Evolutionary conservation across 2,113 vertebrate genomes (phyloP).

Genomic region (Dasyprocta punctata): DNA sequence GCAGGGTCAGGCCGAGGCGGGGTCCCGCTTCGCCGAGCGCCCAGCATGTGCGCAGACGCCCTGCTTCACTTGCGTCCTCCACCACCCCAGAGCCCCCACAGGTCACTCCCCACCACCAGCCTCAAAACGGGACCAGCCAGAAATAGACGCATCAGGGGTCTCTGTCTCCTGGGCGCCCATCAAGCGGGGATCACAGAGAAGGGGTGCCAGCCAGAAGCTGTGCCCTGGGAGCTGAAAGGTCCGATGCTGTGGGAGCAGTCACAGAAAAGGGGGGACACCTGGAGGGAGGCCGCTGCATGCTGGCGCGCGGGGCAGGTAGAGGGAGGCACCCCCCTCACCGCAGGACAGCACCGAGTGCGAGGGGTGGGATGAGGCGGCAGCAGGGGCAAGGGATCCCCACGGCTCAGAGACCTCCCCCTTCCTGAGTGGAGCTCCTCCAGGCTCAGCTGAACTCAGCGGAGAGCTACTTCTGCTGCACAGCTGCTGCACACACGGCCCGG

Average conservation of each 20-base stretch:
- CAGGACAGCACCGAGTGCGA: accelerated
- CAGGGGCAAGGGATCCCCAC: no score
- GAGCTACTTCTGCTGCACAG: neutral
- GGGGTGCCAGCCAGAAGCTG: no score
- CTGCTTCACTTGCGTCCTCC: neutral
- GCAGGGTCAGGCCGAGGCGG: accelerated
- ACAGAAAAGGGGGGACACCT: no score
- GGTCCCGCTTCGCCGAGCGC: neutral
- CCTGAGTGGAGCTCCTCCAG: neutral
- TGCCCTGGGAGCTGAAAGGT: neutral
- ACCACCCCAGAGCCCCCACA: neutral
- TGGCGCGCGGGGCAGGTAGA: no score
- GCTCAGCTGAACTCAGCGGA: neutral
- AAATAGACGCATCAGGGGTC: accelerated
- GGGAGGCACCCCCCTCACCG: accelerated
- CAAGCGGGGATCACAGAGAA: neutral
- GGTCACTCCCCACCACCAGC: neutral
- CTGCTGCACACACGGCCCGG: neutral
- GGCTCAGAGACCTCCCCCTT: neutral
- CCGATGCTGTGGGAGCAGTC: neutral
- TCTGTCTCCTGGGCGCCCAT: neutral
- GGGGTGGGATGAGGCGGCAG: neutral
- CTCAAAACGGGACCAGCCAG: neutral
- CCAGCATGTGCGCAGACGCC: neutral
- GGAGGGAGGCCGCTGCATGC: neutral